A percentile compares a stretch with the other conserved stretches of the same genome.
phyloP scores from a whole-genome alignment of 2,888 invertebrate species.

The Hirudinaria manillensis region DNA sequence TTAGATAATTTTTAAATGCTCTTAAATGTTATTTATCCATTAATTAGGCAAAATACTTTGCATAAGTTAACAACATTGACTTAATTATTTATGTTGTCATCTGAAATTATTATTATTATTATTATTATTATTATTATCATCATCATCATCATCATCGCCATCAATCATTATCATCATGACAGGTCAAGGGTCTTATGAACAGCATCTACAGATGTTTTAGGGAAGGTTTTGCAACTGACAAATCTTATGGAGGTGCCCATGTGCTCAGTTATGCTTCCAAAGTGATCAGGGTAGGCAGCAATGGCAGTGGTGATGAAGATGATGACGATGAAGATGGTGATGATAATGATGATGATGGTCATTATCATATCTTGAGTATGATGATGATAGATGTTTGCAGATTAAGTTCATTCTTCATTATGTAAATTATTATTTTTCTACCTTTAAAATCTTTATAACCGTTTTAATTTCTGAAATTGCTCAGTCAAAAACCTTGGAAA shows the following conservation, averaged over 20 bases:
- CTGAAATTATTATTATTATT: not conserved
- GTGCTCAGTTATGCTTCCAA: not conserved
- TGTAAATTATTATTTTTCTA: not conserved
- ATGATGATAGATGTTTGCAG: no score
- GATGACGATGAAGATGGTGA: no score
- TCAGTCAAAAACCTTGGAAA: not conserved
- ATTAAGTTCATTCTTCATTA: not conserved
- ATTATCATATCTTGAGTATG: no score
- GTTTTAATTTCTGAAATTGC: not conserved
- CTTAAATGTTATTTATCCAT: no score
- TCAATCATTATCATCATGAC: not conserved
- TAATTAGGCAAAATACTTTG: no score
- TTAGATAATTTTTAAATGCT: no score
- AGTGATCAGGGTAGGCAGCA: not conserved
- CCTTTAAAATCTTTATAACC: not conserved
- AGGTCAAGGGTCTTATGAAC: not conserved
- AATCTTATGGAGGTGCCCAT: not conserved
- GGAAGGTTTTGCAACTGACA: not conserved
- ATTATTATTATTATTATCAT: not conserved
- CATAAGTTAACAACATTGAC: not conserved
- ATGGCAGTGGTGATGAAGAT: no score
- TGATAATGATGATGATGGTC: no score
- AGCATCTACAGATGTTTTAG: slow-evolving; percentile 11
- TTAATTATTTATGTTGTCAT: not conserved
- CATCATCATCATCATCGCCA: slow-evolving; percentile 5